phyloP scores from a whole-genome alignment of 1,140 invertebrate species.

The Cydia strobilella region DNA sequence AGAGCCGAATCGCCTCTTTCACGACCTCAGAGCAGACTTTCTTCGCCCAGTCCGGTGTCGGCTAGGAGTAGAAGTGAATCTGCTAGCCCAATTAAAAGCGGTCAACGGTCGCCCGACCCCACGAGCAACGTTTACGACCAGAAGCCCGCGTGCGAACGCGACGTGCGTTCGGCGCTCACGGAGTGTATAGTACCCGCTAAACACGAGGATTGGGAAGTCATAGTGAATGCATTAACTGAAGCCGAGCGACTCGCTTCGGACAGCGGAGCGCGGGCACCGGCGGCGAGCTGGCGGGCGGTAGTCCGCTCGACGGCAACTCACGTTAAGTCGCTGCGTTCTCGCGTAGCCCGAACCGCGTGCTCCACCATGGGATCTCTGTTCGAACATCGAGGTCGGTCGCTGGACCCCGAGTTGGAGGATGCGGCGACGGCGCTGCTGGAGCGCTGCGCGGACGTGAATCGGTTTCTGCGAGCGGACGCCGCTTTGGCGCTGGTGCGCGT shows the following conservation, averaged over 20 bases:
- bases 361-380: slow-evolving; percentile 90
- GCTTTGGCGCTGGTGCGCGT: slow-evolving; percentile 90
- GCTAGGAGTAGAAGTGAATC: slow-evolving; percentile 37
- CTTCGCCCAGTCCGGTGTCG: slow-evolving; percentile 17
- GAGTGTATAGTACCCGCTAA: slow-evolving; percentile 65
- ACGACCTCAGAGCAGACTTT: slow-evolving; percentile 32
- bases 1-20: slow-evolving; percentile 1
- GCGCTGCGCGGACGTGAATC: slow-evolving; percentile 95
- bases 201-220: slow-evolving; percentile 90
- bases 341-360: slow-evolving; percentile 93
- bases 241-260: slow-evolving; percentile 87
- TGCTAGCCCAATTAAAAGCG: slow-evolving; percentile 46
- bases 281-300: slow-evolving; percentile 82
- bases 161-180: slow-evolving; percentile 64
- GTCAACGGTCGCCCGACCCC: slow-evolving; percentile 44
- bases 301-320: slow-evolving; percentile 87
- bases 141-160: slow-evolving; percentile 48
- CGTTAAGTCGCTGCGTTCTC: slow-evolving; percentile 92
- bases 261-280: slow-evolving; percentile 85
- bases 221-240: slow-evolving; percentile 88
- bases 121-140: slow-evolving; percentile 42
- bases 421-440: slow-evolving; percentile 89
- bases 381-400: slow-evolving; percentile 82
- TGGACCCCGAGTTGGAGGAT: slow-evolving; percentile 95
- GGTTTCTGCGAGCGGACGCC: slow-evolving; percentile 93